These are phyloP conservation scores for Chirona hameri DNA, from an alignment of 2,888 invertebrate species.

Conservation along the genomic window DNA sequence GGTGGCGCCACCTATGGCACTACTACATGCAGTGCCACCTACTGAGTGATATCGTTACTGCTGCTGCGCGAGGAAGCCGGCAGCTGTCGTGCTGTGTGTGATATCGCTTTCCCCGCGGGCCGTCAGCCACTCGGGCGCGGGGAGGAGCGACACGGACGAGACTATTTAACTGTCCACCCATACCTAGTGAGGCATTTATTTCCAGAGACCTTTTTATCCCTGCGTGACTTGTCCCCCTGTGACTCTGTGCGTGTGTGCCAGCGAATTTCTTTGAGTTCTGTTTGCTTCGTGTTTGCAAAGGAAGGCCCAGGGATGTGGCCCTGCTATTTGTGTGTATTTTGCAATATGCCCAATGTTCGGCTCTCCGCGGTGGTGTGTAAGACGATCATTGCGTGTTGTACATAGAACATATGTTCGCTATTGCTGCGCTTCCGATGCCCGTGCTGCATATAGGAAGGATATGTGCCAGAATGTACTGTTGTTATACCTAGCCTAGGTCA, in stretches of 20 bases:
- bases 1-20: not conserved
- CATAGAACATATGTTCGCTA: not conserved
- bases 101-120: not conserved
- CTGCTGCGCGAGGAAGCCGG: not conserved
- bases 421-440: not conserved
- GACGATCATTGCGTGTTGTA: not conserved
- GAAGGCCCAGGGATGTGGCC: not conserved
- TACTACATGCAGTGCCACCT: not conserved
- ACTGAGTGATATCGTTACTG: constrained; percentile 1
- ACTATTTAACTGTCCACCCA: constrained; percentile 7
- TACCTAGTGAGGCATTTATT: constrained; percentile 24
- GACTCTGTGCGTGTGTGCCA: not conserved
- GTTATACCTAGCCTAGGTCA: constrained; percentile 25
- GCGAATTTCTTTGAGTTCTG: not conserved
- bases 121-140: not conserved
- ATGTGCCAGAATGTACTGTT: constrained; percentile 28
- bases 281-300: not conserved
- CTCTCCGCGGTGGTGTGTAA: not conserved
- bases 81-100: constrained; percentile 12
- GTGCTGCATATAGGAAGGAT: not conserved
- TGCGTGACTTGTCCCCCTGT: not conserved
- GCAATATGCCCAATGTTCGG: not conserved
- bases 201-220: constrained; percentile 2
- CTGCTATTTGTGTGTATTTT: not conserved
- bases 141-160: not conserved